Evolutionary conservation across 2,113 vertebrate genomes (phyloP), one percentile per base, ranked within the genome.

Genomic region (Rutilus rutilus): DNA sequence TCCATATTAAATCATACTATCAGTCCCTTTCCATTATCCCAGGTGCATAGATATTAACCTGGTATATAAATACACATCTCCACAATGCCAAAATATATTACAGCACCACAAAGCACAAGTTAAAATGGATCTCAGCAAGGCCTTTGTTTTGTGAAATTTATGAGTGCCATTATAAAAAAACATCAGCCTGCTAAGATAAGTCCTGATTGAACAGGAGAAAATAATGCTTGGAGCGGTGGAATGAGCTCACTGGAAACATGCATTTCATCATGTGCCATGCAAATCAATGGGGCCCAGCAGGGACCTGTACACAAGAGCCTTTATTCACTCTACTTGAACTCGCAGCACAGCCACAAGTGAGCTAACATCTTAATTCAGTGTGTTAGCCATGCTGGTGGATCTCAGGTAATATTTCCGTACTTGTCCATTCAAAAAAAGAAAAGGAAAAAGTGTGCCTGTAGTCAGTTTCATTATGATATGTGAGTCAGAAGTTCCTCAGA

Each of bases 231-330:
- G 91, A 91, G 89, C 42, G 42, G 83, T 86, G 88, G 81, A 93
- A 91, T 90, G 86, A 90, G 88, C 82, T 89, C 86, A 84, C 86
- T 83, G 89, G 78, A 88, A 87, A 89, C 89, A 92, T 92, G 90
- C 86, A 89, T 91, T 93, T 91, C 90, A 88, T 93, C 90, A 92
- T 90, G 88, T 60, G 19, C 90, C 91, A 92, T 93, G 92, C 90
- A 92, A 94, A 93, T 94, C 91, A 89, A 92, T 89, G 90, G 82
- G 64, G 78, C 86, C 89, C 91, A 88, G 90, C 92, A 92, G 92
- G 87, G 90, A 83, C 54, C 39, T 87, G 90, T 83, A 85, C 30
- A 19, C 69, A 69, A 67, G 45, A 78, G 62, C 50, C 15, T 73
- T 79, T 45, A 59, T 86, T 59, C 36, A 27, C 10, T 27, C 11